Evolutionary conservation across 2,113 vertebrate species (phyloP).

Genomic region (Pelmatolapia mariae): DNA sequence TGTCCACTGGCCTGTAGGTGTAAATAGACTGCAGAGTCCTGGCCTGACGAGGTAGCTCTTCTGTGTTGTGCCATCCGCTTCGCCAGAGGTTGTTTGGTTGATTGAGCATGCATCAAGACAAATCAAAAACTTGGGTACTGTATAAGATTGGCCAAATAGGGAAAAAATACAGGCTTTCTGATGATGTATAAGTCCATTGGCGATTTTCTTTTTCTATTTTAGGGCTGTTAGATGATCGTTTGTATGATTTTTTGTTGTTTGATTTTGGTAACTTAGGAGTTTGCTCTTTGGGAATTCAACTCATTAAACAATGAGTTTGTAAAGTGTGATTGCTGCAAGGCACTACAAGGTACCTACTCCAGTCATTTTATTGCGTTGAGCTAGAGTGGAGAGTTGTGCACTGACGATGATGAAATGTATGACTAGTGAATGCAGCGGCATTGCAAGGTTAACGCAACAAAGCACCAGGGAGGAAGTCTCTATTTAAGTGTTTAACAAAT

Average conservation of each 20-base stretch:
- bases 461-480: neutral
- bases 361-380: neutral
- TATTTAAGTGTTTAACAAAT: neutral
- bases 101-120: neutral
- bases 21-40: neutral
- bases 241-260: neutral
- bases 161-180: neutral
- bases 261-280: neutral
- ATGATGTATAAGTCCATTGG: neutral
- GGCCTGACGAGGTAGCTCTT: accelerated
- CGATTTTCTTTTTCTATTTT: neutral
- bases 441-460: neutral
- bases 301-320: neutral
- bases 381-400: neutral
- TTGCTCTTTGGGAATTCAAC: neutral
- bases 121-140: neutral
- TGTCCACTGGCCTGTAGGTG: neutral
- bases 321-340: neutral
- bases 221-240: neutral
- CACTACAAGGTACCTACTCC: neutral
- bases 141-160: accelerated
- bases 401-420: neutral
- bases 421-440: neutral
- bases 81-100: neutral
- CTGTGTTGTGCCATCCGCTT: neutral